These are phyloP conservation scores for Seriola dumerili DNA, from an alignment of 2,113 vertebrate species.

Conservation along the genomic window DNA sequence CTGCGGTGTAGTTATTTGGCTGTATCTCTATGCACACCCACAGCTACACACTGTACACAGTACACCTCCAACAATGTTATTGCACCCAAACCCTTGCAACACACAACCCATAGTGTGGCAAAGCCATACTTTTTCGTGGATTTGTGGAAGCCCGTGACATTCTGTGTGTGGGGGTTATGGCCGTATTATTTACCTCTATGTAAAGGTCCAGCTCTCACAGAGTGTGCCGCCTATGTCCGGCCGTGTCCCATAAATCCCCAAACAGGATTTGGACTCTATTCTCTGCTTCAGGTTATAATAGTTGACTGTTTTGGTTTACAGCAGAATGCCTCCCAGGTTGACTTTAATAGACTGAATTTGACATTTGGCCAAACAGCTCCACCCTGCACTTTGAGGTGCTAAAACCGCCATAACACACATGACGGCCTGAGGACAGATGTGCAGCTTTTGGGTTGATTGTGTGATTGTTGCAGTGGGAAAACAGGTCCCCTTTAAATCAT, in stretches of 20 bases:
- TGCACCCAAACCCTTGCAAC: constrained; percentile 17
- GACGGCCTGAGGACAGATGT: constrained; percentile 10
- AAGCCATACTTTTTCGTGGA: not conserved
- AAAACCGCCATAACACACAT: constrained; percentile 25
- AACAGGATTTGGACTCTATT: constrained; percentile 42
- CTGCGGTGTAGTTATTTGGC: constrained; percentile 46
- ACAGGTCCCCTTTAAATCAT: too few relatives aligned
- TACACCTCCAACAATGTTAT: constrained; percentile 11
- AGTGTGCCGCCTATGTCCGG: constrained; percentile 30
- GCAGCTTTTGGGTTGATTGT: not conserved
- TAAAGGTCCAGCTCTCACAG: constrained; percentile 11
- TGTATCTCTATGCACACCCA: constrained; percentile 18
- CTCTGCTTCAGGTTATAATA: constrained; percentile 49
- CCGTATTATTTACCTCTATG: constrained; percentile 21
- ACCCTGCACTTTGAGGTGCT: constrained; percentile 28
- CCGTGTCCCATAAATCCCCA: constrained; percentile 24
- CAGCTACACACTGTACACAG: constrained; percentile 35
- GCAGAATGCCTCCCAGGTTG: constrained; percentile 50
- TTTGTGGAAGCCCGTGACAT: constrained; percentile 19
- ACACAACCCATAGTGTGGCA: constrained; percentile 11
- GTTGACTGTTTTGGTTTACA: constrained; percentile 48
- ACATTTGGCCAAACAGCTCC: constrained; percentile 44
- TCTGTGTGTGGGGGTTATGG: constrained; percentile 21
- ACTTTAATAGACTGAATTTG: constrained; percentile 52
- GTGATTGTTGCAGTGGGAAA: not conserved